Evolutionary conservation across 2,888 invertebrate genomes (phyloP).

Genomic region (Ischnura elegans): DNA sequence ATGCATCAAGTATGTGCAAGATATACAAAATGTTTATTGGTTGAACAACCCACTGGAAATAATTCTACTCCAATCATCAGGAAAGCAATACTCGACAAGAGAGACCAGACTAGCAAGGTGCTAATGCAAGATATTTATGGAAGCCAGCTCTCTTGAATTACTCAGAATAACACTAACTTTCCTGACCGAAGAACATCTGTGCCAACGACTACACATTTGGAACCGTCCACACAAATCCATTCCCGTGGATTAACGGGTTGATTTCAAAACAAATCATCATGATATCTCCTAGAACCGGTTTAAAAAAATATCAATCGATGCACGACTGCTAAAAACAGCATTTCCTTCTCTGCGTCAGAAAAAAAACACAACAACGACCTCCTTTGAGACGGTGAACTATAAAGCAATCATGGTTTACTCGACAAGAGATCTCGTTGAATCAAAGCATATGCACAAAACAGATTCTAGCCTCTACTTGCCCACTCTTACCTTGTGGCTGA

Average conservation of each 20-base stretch:
- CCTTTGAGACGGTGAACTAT: neutral
- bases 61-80: too few species aligned
- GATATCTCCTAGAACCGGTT: neutral
- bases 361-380: neutral
- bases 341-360: neutral
- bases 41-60: too few species aligned
- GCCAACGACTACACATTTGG: neutral
- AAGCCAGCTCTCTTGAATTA: neutral
- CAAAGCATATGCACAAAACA: neutral
- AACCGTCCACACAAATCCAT: neutral
- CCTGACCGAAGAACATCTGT: neutral
- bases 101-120: too few species aligned
- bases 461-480: neutral
- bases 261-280: neutral
- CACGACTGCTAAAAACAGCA: neutral
- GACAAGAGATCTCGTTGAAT: neutral
- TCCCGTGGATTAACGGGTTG: neutral
- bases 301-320: neutral
- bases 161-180: neutral
- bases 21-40: too few species aligned
- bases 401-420: neutral
- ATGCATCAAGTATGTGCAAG: too few species aligned
- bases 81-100: too few species aligned
- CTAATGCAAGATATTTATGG: neutral
- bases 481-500: too few species aligned